Evolutionary conservation across 1,140 invertebrate genomes (phyloP), one percentile per base, ranked within the genome.

Genomic region (Zophobas atratus): DNA sequence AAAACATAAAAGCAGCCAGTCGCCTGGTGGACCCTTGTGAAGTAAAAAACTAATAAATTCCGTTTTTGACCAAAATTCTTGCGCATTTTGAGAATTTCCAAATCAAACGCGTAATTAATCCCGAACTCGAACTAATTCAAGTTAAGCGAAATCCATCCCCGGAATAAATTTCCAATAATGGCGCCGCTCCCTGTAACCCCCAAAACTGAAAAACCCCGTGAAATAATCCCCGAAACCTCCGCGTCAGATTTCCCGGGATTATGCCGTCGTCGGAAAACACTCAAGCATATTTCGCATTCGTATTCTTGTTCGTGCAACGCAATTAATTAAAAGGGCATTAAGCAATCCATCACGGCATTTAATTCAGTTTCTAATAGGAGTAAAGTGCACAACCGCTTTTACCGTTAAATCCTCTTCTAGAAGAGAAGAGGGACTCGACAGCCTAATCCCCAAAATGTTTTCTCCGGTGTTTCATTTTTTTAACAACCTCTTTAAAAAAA

Each of bases 241-340:
- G 60, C 60, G 60, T 41, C 60, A 43, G 71, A 53, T 73, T 73
- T 53, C 4, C 6, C 32, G 1, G 71, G 71, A 73, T 73, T 73
- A 67, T 72, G 36, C 36, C 34, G 35, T 73, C 55, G 20, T 39
- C 46, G 71, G 32, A 36, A 55, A 55, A 73, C 71, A 73, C 71
- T 73, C 39, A 73, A 73, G 51, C 49, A 73, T 56, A 56, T 73
- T 73, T 73, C 49, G 71, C 71, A 73, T 73, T 73, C 49, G 71
- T 41, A 73, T 56, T 55, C 48, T 43, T 38, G 49, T 73, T 73
- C 71, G 71, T 73, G 71, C 49, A 55, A 39, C 35, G 76, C 75
- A 81, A 81, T 81, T 79, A 81, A 81, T 81, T 81, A 81, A 79
- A 75, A 76, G 72, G 78, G 79, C 80, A 81, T 81, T 81, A 81